These are phyloP conservation scores for Metopolophium dirhodum DNA, from an alignment of 1,140 invertebrate genomes.

Conservation along the genomic window DNA sequence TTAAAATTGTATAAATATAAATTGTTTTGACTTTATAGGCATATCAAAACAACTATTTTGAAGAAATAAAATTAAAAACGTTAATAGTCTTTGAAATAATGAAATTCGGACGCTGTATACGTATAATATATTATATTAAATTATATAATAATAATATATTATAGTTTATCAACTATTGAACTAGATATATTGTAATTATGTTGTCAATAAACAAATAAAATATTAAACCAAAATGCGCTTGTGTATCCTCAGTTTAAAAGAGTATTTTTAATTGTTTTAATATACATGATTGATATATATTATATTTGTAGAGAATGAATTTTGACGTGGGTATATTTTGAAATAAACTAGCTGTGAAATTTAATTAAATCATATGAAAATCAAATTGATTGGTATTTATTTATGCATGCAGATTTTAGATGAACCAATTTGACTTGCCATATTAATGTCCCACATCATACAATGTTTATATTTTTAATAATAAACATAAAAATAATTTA, in stretches of 20 bases:
- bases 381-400: not conserved
- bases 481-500: not conserved
- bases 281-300: not conserved
- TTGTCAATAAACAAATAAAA: conserved; percentile 20
- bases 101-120: not conserved
- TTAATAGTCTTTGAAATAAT: not conserved
- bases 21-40: no score
- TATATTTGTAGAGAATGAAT: not conserved
- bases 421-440: not conserved
- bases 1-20: no score
- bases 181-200: not conserved
- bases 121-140: not conserved
- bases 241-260: not conserved
- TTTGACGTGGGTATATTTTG: not conserved
- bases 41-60: no score
- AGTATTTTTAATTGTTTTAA: not conserved
- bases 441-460: not conserved
- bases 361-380: conserved; percentile 11
- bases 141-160: not conserved
- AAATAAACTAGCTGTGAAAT: conserved; percentile 32
- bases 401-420: not conserved
- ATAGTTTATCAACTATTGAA: not conserved
- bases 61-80: not conserved
- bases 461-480: not conserved
- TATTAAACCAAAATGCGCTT: not conserved